Percentiles rank a stretch among this genome's conserved stretches.
Evolutionary conservation across 2,113 vertebrate species (phyloP).

Genomic region (Ovis canadensis): DNA sequence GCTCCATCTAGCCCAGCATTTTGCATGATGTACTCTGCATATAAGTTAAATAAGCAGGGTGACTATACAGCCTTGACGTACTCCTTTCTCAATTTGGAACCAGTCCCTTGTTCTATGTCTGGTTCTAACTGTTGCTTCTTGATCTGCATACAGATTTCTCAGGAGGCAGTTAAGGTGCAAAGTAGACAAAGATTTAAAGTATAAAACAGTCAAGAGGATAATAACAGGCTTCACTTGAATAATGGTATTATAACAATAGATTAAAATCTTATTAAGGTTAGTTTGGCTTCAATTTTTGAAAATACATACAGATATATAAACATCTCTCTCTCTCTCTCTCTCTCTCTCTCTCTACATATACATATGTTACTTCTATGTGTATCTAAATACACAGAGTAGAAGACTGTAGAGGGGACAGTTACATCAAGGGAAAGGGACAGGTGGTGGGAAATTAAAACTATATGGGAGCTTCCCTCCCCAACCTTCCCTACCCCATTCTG

Average conservation of each 20-base stretch:
- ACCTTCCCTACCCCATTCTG: neutral
- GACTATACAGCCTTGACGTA: neutral
- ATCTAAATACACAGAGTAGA: neutral
- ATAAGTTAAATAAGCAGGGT: neutral
- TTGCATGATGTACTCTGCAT: fast-evolving
- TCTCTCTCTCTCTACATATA: neutral
- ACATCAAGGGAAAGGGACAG: neutral
- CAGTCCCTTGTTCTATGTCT: neutral
- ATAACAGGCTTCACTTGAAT: neutral
- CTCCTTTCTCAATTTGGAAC: neutral
- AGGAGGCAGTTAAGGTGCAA: neutral
- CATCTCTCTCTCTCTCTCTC: too few species aligned
- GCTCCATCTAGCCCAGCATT: neutral
- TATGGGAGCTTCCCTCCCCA: neutral
- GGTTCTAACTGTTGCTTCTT: neutral
- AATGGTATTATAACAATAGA: neutral
- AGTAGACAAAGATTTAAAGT: neutral
- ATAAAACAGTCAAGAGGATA: neutral
- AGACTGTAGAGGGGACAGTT: neutral
- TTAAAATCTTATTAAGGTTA: neutral
- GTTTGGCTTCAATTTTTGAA: neutral
- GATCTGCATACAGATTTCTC: neutral
- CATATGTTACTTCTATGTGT: neutral
- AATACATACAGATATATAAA: neutral
- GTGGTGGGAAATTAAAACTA: neutral